Conservation (phyloP, 2,797 vertebrate genomes). For the Mionectes olivaceus region DNA sequence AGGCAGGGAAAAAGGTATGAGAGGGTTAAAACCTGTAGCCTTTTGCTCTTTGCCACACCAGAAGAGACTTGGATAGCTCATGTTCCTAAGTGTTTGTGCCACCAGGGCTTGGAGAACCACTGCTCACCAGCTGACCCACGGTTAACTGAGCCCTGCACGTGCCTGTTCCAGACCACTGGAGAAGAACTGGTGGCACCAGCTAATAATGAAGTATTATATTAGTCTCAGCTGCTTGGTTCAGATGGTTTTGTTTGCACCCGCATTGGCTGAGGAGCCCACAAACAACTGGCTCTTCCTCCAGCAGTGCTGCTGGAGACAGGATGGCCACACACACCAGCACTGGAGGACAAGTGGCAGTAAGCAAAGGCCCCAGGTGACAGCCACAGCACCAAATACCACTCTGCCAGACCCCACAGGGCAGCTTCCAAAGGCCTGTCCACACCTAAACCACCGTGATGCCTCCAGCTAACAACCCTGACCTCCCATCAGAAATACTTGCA, state of each 20-base stretch:
- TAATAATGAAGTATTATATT: background rate
- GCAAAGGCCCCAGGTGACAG: fast-evolving
- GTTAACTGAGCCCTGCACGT: background rate
- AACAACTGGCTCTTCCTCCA: background rate
- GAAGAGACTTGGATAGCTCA: background rate
- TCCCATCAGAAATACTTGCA: background rate
- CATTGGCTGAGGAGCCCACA: background rate
- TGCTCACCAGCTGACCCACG: background rate
- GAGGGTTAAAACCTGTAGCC: background rate
- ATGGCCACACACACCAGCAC: fast-evolving
- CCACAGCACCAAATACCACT: background rate
- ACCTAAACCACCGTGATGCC: background rate
- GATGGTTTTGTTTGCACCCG: background rate
- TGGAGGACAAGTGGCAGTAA: fast-evolving
- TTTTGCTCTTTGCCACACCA: background rate
- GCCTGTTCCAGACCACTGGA: background rate
- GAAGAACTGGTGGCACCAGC: background rate
- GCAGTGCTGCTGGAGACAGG: background rate
- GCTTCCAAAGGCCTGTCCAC: background rate
- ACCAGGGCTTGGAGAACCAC: background rate
- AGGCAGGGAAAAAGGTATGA: background rate
- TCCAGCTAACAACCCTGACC: background rate
- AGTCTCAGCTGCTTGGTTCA: background rate
- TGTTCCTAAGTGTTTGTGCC: background rate
- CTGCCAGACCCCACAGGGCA: background rate